A percentile compares a stretch with the other conserved stretches of the same genome.
Evolutionary conservation across 1,140 invertebrate species (phyloP).

Genomic region (Drosophila burlai): DNA sequence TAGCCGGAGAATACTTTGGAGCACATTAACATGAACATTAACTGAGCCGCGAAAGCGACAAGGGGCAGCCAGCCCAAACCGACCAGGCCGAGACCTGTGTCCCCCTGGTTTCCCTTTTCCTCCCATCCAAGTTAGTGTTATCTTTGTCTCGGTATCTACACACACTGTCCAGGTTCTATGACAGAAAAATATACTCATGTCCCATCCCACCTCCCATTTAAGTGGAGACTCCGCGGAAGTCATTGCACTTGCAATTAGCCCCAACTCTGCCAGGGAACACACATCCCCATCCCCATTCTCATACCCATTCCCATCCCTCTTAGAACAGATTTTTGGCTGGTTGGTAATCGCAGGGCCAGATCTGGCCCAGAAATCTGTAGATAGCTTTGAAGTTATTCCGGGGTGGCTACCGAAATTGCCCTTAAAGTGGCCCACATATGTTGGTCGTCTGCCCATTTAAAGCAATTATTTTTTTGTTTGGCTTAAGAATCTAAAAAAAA

Average conservation of each 20-base stretch:
- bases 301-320: not conserved
- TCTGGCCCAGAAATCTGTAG: conserved; percentile 9
- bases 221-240: conserved; percentile 63
- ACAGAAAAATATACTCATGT: conserved; percentile 22
- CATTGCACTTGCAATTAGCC: conserved; percentile 70
- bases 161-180: conserved; percentile 64
- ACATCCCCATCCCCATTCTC: not conserved
- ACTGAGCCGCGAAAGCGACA: conserved; percentile 79
- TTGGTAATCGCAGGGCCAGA: not conserved
- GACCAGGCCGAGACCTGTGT: conserved; percentile 42
- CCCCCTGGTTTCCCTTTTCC: conserved; percentile 2
- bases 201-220: conserved; percentile 54
- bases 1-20: conserved; percentile 65
- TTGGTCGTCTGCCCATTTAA: conserved; percentile 2
- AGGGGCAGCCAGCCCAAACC: conserved; percentile 51
- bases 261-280: not conserved
- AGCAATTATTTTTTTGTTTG: conserved; percentile 8
- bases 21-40: conserved; percentile 80
- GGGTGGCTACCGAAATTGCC: conserved; percentile 13
- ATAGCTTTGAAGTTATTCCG: conserved; percentile 14
- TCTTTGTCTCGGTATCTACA: conserved; percentile 76
- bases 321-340: not conserved
- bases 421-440: conserved; percentile 26
- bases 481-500: not conserved
- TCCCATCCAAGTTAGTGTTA: conserved; percentile 34